Evolutionary conservation across 2,113 vertebrate genomes (phyloP), one percentile per base, ranked within the genome.

Genomic region (Pteruthius melanotis): DNA sequence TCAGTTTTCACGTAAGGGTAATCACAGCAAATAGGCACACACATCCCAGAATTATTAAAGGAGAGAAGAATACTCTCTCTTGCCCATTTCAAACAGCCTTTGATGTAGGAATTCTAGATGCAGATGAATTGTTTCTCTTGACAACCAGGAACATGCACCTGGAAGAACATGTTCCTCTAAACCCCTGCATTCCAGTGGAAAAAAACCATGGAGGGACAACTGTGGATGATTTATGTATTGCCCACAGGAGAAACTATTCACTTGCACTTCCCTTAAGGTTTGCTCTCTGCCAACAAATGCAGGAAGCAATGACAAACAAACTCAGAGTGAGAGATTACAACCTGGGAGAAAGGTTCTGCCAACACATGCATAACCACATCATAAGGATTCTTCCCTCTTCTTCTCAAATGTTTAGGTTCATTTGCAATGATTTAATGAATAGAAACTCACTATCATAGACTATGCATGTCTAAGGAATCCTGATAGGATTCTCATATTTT

Each of bases 251-350:
- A 86, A 94, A 61, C 79, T 0, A 93, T 79, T 93, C 83, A 72
- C 37, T 81, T 64, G 72, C 68, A 75, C 39, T 84, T 87, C 69
- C 76, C 72, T 64, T 61, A 90, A 87, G 60, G 88, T 57, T 68
- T 61, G 49, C 72, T 87, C 83, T 65, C 76, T 79, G 88, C 69
- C 90, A 96, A 10, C 49, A 84, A 91, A 71, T 69, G 72, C 61
- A 89, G 80, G 80, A 95, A 95, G 40, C 77, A 68, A 45, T 9
- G 92, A 92, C 57, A 94, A 94, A 95, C 81, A 87, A 94, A 81
- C 56, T 64, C 68, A 71, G 78, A 94, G 90, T 56, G 82, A 95
- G 72, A 86, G 76, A 95, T 54, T 61, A 53, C 57, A 84, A 89
- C 47, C 82, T 78, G 60, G 44, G 57, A 86, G 90, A 83, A 83